Percentiles rank a stretch among this genome's conserved stretches.
Evolutionary conservation across 1,140 invertebrate genomes (phyloP).

Genomic region (Zaprionus vittiger): DNA sequence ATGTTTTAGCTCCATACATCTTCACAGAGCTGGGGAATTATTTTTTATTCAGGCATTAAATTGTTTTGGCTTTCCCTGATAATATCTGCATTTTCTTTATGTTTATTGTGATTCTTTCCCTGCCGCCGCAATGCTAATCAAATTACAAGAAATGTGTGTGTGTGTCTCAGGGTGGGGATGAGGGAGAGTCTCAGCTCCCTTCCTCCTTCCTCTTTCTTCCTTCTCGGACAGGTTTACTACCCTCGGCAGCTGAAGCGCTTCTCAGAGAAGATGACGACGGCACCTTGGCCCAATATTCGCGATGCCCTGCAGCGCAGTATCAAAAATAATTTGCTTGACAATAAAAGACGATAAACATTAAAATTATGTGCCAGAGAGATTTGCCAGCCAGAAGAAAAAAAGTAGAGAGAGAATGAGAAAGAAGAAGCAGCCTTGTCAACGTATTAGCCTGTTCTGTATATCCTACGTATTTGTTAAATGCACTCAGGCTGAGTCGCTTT

Average conservation of each 20-base stretch:
- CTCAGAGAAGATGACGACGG: conserved; percentile 44
- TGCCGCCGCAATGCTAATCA: conserved; percentile 74
- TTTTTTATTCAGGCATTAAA: conserved; percentile 82
- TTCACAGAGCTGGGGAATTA: conserved; percentile 57
- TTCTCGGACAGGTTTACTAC: conserved; percentile 24
- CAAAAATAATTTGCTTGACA: conserved; percentile 84
- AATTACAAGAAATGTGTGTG: conserved; percentile 62
- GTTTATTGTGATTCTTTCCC: conserved; percentile 64
- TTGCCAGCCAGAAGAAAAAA: conserved; percentile 29
- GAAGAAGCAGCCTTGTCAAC: conserved; percentile 60
- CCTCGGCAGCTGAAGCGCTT: conserved; percentile 70
- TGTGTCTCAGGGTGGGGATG: conserved; percentile 16
- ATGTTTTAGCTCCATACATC: conserved; percentile 22
- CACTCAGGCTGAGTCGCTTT: conserved; percentile 26
- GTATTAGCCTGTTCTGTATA: conserved; percentile 29
- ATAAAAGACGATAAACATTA: conserved; percentile 84
- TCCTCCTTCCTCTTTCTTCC: conserved; percentile 2
- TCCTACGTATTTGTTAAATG: conserved; percentile 37
- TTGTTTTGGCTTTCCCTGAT: conserved; percentile 78
- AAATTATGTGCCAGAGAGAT: conserved; percentile 80
- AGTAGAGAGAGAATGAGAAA: conserved; percentile 7
- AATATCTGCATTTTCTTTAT: conserved; percentile 69
- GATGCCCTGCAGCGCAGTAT: conserved; percentile 78
- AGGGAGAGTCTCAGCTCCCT: neutral
- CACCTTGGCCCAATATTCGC: conserved; percentile 55